Evolutionary conservation across 2,797 vertebrate genomes (phyloP), one percentile per base, ranked within the genome.

Genomic region (Myioborus miniatus): DNA sequence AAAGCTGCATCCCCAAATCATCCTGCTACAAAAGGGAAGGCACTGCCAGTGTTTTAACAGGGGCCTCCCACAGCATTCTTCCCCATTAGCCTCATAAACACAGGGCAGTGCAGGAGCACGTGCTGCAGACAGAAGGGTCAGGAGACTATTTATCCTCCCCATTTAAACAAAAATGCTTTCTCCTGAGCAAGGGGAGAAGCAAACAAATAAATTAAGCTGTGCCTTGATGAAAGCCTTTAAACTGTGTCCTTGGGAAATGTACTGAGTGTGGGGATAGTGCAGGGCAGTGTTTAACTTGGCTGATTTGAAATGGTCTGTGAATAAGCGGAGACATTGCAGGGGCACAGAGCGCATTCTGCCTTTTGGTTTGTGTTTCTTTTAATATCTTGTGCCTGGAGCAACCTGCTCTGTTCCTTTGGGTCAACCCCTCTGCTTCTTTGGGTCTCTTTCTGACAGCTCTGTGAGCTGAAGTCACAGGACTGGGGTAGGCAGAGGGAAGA

Each of bases 81-180:
- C 89, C 74, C 87, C 85, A 94, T 95, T 91, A 96, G 93, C 93
- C 85, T 93, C 74, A 96, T 94, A 95, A 96, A 95, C 77, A 79
- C 79, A 76, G 94, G 91, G 89, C 94, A 94, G 76, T 5, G 52
- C 63, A 30, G 83, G 77, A 97, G 88, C 85, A 67, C 56, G 74
- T 93, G 94, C 93, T 76, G 91, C 89, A 36, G 76, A 60, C 72
- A 94, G 52, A 90, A 95, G 94, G 94, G 93, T 93, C 92, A 94
- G 93, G 87, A 96, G 96, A 94, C 94, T 96, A 90, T 93, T 96
- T 97, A 95, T 96, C 90, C 86, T 94, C 77, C 44, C 77, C 76
- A 90, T 95, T 94, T 95, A 94, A 96, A 96, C 96, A 96, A 94
- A 96, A 96, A 94, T 76, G 93, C 93, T 95, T 96, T 96, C 94